A percentile compares a stretch with the other conserved stretches of the same genome.
Conservation (phyloP, 2,888 invertebrate species). For the Neria commutata region DNA sequence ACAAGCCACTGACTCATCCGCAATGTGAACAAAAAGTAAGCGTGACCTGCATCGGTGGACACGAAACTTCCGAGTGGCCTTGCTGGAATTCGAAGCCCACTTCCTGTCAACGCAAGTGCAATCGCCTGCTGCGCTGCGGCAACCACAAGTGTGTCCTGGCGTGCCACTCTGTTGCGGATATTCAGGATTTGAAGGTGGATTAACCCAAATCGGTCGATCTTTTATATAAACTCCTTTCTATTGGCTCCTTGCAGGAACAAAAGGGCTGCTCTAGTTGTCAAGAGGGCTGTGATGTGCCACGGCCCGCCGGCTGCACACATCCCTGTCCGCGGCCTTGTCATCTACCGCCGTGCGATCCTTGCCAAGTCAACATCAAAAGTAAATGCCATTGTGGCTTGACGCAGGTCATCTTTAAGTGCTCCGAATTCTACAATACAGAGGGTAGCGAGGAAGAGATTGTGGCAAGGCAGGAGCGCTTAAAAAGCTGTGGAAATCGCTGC, state of each 20-base stretch:
- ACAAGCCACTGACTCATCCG: conserved; percentile 70
- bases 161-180: conserved; percentile 73
- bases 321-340: conserved; percentile 75
- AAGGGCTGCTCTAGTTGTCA: conserved; percentile 67
- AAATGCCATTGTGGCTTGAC: conserved; percentile 84
- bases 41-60: conserved; percentile 75
- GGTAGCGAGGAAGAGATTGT: conserved; percentile 59
- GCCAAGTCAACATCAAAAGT: conserved; percentile 71
- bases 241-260: conserved; percentile 60
- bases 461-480: conserved; percentile 43
- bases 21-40: conserved; percentile 74
- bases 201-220: conserved; percentile 5
- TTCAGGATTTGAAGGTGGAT: conserved; percentile 62
- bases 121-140: conserved; percentile 73
- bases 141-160: conserved; percentile 76
- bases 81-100: conserved; percentile 73
- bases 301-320: conserved; percentile 80
- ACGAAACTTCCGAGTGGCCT: conserved; percentile 72
- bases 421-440: conserved; percentile 67
- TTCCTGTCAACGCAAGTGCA: conserved; percentile 83
- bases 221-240: background rate
- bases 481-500: conserved; percentile 82
- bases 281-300: conserved; percentile 67
- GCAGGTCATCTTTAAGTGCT: conserved; percentile 77
- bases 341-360: conserved; percentile 76